Percentiles rank a stretch among this genome's conserved stretches.
Conservation (phyloP, 2,888 invertebrate species). For the Lumbricus terrestris region DNA sequence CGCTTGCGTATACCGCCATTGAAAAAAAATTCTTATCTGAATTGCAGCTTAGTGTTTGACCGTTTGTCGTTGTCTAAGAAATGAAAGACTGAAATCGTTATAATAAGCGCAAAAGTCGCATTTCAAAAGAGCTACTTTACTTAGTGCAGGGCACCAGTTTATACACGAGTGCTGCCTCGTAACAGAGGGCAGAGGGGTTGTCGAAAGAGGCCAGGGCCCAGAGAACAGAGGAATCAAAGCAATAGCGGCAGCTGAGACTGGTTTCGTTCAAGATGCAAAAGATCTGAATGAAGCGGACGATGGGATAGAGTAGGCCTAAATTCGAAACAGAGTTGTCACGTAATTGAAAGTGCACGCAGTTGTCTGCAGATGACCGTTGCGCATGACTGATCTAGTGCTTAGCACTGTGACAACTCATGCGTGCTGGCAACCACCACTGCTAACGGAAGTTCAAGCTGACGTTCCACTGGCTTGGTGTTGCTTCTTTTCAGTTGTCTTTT, state of each 20-base stretch:
- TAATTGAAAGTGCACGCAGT: neutral
- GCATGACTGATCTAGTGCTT: neutral
- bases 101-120: no score
- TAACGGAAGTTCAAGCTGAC: neutral
- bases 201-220: no score
- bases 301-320: no score
- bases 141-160: no score
- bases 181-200: no score
- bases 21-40: neutral
- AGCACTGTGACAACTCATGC: neutral
- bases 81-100: neutral
- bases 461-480: neutral
- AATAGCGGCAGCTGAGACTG: no score
- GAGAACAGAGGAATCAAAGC: no score
- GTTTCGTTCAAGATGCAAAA: no score
- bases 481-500: neutral
- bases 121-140: no score
- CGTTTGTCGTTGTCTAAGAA: neutral
- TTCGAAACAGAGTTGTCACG: neutral
- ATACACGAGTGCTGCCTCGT: no score
- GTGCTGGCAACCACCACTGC: neutral
- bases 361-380: neutral
- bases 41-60: neutral
- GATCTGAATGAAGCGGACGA: no score
- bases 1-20: no score